These are phyloP conservation scores for Torymus texanus DNA, from an alignment of 2,888 invertebrate genomes.

Conservation along the genomic window DNA sequence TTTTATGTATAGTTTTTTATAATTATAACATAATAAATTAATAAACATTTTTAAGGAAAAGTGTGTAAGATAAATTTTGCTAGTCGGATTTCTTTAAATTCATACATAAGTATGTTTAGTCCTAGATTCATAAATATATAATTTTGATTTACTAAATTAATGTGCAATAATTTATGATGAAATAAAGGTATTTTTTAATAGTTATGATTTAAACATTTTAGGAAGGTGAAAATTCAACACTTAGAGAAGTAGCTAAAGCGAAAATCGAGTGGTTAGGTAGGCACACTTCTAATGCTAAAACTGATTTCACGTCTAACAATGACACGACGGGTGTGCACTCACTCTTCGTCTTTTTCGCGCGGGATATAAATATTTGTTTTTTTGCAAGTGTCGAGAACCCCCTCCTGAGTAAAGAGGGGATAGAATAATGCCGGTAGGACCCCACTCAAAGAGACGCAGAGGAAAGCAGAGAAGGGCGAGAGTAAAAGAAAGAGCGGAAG, in stretches of 20 bases:
- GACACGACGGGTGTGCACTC: conserved; percentile 66
- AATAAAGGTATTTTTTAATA: too few species aligned
- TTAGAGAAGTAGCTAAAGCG: not conserved
- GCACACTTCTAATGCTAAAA: not conserved
- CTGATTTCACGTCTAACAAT: conserved; percentile 62
- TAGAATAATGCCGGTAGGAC: conserved; percentile 58
- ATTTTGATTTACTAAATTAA: too few species aligned
- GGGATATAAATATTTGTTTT: conserved; percentile 73
- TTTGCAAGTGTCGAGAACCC: conserved; percentile 31
- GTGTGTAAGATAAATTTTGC: too few species aligned
- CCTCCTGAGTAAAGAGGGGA: conserved; percentile 35
- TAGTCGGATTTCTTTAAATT: too few species aligned
- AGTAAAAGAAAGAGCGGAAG: conserved; percentile 34
- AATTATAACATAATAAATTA: too few species aligned
- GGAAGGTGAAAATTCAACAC: conserved; percentile 15
- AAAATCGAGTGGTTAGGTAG: conserved; percentile 29
- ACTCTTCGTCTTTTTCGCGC: conserved; percentile 27
- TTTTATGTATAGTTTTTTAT: too few species aligned
- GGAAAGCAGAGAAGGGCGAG: conserved; percentile 49
- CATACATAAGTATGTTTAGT: too few species aligned
- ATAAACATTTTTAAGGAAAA: too few species aligned
- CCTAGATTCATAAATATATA: too few species aligned
- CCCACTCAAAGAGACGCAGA: conserved; percentile 40
- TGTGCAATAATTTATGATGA: too few species aligned
- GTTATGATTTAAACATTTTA: too few species aligned